Evolutionary conservation across 35 echinoderm and acorn worm genomes (phyloP).

Genomic region (Amphiura filiformis): DNA sequence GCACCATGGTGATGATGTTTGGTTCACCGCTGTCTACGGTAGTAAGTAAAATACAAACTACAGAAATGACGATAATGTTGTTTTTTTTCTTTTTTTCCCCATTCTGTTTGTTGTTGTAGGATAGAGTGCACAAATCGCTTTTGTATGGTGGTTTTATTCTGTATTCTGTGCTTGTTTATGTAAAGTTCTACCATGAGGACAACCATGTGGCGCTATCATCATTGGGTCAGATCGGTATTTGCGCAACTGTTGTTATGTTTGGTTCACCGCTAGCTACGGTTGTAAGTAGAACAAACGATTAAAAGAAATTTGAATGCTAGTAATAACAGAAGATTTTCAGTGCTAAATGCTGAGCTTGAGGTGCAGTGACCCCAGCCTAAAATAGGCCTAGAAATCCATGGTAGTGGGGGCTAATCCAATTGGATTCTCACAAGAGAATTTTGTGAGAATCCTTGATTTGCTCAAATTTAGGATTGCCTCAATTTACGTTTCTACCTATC

Average conservation of each 20-base stretch:
- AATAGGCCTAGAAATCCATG: too few relatives aligned
- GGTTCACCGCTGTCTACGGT: constrained; percentile 34
- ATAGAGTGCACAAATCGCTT: background rate
- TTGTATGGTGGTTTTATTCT: background rate
- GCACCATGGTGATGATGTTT: constrained; percentile 33
- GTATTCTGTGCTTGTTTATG: background rate
- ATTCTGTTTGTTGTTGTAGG: background rate
- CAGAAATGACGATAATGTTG: background rate
- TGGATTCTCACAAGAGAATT: too few relatives aligned
- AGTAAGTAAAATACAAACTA: too few relatives aligned
- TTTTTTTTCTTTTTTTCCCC: background rate
- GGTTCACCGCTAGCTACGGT: constrained; percentile 35
- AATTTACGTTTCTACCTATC: too few relatives aligned
- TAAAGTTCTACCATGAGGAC: constrained; percentile 3
- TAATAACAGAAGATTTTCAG: too few relatives aligned
- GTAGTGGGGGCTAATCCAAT: too few relatives aligned
- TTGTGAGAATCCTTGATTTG: too few relatives aligned
- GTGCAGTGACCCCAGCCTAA: too few relatives aligned
- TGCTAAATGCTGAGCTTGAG: too few relatives aligned
- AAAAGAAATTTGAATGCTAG: too few relatives aligned
- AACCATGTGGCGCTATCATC: background rate
- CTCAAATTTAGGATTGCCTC: too few relatives aligned
- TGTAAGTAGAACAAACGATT: too few relatives aligned
- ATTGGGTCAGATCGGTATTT: constrained; percentile 17
- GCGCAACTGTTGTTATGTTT: constrained; percentile 37